Base-by-base conservation (phyloP, 2,797 vertebrate genomes). In the Apogon hyalosoma region DNA sequence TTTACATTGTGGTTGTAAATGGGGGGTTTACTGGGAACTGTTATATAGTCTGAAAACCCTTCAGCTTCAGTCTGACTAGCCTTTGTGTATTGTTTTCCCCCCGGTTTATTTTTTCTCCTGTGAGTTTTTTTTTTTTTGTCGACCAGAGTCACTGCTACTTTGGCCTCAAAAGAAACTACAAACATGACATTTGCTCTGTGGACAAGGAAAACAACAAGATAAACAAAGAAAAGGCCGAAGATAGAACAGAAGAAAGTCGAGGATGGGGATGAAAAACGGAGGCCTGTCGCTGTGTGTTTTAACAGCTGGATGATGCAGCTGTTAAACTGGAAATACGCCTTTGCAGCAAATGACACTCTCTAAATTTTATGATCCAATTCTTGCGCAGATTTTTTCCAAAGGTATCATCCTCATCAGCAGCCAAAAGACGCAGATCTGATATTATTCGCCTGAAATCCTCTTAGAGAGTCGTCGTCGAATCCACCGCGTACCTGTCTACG, bases 211-310 rank as follows among this genome's bases (percentile, higher is more conserved):
- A 39, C 40, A 31, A 52, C 47, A 13, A 57, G 19, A 77, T 47
- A 60, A 69, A 57, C n/a, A 73, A 58, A 75, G 51, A 64, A 52
- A 71, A 50, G 51, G 39, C 58, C 46, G 61, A 65, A 80, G 73
- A 72, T 73, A 65, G 78, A 79, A 65, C 39, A 77, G 72, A 84
- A 63, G 58, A 81, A 75, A 82, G 63, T 16, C 13, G 0, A 63
- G 47, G 59, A 75, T 42, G 28, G 63, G 45, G 64, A 73, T 52
- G 73, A 81, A 55, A 78, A 63, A 21, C 19, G 46, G 40, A 73
- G 76, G 73, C 73, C 74, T 73, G 86, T 82, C 13, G 61, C 83
- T 85, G 84, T 57, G 77, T 90, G 87, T 90, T 91, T 91, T 83
- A 80, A 87, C 89, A 92, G 86, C 90, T 91, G 89, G 73, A 58